phyloP scores from a whole-genome alignment of 2,888 invertebrate species.

The Lysandra coridon region DNA sequence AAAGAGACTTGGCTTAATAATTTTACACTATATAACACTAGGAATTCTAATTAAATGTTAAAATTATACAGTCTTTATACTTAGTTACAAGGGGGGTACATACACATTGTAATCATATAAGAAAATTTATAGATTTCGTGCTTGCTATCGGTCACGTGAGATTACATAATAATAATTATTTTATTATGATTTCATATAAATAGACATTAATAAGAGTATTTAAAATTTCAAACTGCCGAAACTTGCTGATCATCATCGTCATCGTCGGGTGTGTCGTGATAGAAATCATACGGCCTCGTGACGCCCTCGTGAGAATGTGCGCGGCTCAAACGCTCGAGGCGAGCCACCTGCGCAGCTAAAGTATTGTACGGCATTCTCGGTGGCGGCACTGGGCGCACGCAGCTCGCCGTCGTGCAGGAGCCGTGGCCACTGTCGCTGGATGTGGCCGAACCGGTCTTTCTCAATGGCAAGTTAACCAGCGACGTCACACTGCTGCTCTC shows the following conservation, averaged over 20 bases:
- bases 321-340: conserved; percentile 89
- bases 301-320: conserved; percentile 94
- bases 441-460: conserved; percentile 95
- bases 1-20: conserved; percentile 68
- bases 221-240: conserved; percentile 70
- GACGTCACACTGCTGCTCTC: conserved; percentile 98
- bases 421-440: conserved; percentile 96
- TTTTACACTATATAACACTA: conserved; percentile 77
- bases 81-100: conserved; percentile 74
- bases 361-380: conserved; percentile 85
- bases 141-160: conserved; percentile 76
- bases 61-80: conserved; percentile 80
- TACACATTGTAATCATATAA: conserved; percentile 64
- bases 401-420: conserved; percentile 80
- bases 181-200: conserved; percentile 49
- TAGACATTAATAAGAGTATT: conserved; percentile 70
- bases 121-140: conserved; percentile 72
- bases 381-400: conserved; percentile 85
- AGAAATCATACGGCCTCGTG: conserved; percentile 87
- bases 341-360: conserved; percentile 92
- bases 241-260: conserved; percentile 79
- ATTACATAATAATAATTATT: conserved; percentile 65
- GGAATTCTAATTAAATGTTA: conserved; percentile 63
- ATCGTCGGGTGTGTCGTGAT: conserved; percentile 76
- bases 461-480: conserved; percentile 91